Base-by-base conservation (phyloP, 2,888 invertebrate species). In the Lydus trimaculatus region DNA sequence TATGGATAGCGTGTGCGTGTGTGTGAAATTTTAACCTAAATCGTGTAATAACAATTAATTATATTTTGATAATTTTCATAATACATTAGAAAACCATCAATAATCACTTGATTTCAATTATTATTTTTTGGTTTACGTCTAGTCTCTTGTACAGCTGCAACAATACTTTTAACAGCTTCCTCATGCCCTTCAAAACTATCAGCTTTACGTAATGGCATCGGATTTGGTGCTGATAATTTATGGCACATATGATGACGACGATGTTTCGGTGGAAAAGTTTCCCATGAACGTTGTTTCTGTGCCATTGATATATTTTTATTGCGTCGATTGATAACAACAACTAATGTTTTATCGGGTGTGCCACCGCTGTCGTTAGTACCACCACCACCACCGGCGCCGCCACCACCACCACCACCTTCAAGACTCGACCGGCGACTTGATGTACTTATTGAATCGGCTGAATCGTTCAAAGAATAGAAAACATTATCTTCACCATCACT, bases 161-260 rank as follows among this genome's bases (percentile, higher is more conserved):
- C 91, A 63, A 91, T 82, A 33, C 90, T 90, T 69, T 90, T 86
- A 1, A 91, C 91, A 1, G 91, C 90, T 78, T 91, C 90, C 82
- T 91, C 91, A 81, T 91, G 91, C 1, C 91, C 91, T 80, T 91
- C 91, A 78, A 91, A 91, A 78, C 90, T 91, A 77, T 91, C 91
- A 0, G 90, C 89, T 78, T 90, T 90, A 70, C 89, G 86, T 63
- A 90, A 78, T 13, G 72, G 72, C 68, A 78, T 75, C 0, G 80
- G 80, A 48, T 75, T 76, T 0, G 79, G 80, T 2, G 81, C 81
- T 6, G 80, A 79, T 56, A 82, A 71, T 72, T 82, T 81, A 20
- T 82, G 82, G 63, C 84, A 85, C 67, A 84, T 79, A 73, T 85
- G 85, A 73, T 85, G 85, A 66, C 84, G 84, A 33, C 83, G 74